Conservation (phyloP, 2,113 vertebrate genomes). For the Bubo bubo region DNA sequence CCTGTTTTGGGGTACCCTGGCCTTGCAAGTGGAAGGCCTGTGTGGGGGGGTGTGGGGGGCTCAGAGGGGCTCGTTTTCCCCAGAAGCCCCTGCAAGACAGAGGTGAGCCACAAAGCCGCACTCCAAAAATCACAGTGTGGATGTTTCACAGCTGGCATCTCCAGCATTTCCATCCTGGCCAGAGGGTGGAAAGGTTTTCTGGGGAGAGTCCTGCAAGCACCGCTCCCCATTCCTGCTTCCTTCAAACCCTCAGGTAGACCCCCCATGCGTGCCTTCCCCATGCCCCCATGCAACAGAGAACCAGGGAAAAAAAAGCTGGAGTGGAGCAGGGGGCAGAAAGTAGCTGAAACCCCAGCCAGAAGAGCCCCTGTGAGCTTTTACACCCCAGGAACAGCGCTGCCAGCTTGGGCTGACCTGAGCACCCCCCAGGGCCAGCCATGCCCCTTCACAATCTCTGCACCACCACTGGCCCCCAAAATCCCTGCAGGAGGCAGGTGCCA, state of each 20-base stretch:
- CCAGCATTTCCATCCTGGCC: accelerated
- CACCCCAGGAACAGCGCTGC: accelerated
- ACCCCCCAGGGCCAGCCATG: background rate
- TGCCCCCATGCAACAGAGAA: accelerated
- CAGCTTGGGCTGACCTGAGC: no score
- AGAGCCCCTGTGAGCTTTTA: background rate
- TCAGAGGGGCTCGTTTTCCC: background rate
- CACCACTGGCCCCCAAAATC: accelerated
- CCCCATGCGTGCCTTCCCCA: background rate
- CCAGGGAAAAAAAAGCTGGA: background rate
- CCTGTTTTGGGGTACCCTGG: background rate
- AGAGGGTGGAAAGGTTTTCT: background rate
- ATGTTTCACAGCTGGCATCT: background rate
- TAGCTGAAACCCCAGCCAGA: background rate
- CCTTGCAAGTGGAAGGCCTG: background rate
- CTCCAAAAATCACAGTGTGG: background rate
- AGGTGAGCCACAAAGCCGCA: background rate
- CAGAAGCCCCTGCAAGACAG: background rate
- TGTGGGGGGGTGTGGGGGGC: no score
- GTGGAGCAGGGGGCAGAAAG: background rate
- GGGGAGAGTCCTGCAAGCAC: background rate
- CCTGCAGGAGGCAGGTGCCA: accelerated
- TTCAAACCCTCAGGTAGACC: background rate
- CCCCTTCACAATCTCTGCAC: background rate
- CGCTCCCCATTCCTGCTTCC: background rate